These are phyloP conservation scores for Coelopa frigida DNA, from an alignment of 1,140 invertebrate species.

Conservation along the genomic window DNA sequence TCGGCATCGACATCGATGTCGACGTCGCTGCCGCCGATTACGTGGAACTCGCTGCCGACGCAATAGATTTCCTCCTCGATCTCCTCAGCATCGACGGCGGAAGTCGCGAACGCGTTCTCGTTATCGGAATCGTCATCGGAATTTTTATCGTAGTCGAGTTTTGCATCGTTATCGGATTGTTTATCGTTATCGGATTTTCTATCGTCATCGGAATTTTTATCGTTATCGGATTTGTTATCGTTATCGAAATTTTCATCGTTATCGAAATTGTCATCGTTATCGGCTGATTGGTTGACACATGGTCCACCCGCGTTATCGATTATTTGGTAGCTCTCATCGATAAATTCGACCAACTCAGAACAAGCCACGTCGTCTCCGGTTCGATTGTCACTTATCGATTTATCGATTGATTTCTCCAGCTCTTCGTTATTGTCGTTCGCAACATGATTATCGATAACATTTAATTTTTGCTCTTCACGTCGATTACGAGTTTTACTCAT, in stretches of 20 bases:
- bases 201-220: not conserved
- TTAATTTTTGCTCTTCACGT: too few species aligned
- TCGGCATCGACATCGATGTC: too few species aligned
- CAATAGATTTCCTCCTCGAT: not conserved
- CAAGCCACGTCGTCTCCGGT: too few species aligned
- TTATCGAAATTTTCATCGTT: slow-evolving; percentile 13
- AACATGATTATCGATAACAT: not conserved
- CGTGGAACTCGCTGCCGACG: not conserved
- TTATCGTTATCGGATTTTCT: too few species aligned
- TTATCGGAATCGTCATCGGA: not conserved
- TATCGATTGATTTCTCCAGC: too few species aligned
- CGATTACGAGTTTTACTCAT: too few species aligned
- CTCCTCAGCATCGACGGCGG: not conserved
- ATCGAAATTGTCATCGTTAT: slow-evolving; percentile 7
- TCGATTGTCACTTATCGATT: too few species aligned
- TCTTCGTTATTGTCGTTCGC: too few species aligned
- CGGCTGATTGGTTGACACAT: not conserved
- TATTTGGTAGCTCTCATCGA: slow-evolving; percentile 34
- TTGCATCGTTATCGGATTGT: too few species aligned
- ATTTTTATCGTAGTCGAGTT: too few species aligned
- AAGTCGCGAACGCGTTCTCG: not conserved
- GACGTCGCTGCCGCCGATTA: not conserved
- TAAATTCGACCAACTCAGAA: slow-evolving; percentile 32
- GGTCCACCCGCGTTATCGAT: slow-evolving; percentile 22
- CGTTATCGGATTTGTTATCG: slow-evolving; percentile 22